Conservation (phyloP, 2,888 invertebrate species). For the Entomobrya proxima region DNA sequence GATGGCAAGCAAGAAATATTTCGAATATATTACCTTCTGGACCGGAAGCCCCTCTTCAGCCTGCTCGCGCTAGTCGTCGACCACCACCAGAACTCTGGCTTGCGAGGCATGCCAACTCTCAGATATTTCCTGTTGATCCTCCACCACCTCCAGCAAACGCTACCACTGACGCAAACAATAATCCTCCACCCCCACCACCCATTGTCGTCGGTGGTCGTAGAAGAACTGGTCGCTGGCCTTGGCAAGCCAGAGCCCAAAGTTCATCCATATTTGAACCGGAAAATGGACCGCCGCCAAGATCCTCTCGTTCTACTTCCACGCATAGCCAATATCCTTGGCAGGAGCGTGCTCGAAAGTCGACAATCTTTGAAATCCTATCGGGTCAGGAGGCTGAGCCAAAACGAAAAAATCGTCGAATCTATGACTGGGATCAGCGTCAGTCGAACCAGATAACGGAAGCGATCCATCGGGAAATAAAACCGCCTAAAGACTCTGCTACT, state of each 20-base stretch:
- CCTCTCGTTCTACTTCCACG: not conserved
- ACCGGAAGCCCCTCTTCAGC: not conserved
- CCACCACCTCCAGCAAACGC: not conserved
- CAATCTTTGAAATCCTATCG: slow-evolving; percentile 29
- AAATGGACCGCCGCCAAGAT: not conserved
- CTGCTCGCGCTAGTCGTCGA: not conserved
- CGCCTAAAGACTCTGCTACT: not conserved
- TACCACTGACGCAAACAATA: slow-evolving; percentile 34
- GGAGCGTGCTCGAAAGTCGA: slow-evolving; percentile 42
- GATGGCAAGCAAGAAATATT: slow-evolving; percentile 41
- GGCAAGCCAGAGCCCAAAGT: slow-evolving; percentile 34
- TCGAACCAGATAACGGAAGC: not conserved
- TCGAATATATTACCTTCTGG: slow-evolving; percentile 36
- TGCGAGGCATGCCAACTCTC: not conserved
- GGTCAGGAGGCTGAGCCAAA: not conserved
- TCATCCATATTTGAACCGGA: slow-evolving; percentile 21
- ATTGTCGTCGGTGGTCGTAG: not conserved
- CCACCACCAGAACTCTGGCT: slow-evolving; percentile 8
- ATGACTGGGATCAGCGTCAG: slow-evolving; percentile 53
- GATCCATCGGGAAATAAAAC: not conserved
- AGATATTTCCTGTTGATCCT: slow-evolving; percentile 20
- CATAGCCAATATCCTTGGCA: slow-evolving; percentile 43
- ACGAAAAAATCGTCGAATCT: not conserved
- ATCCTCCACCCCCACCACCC: not conserved
- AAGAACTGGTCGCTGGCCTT: slow-evolving; percentile 21